These are phyloP conservation scores for Albula glossodonta DNA, from an alignment of 2,113 vertebrate genomes.

Conservation along the genomic window DNA sequence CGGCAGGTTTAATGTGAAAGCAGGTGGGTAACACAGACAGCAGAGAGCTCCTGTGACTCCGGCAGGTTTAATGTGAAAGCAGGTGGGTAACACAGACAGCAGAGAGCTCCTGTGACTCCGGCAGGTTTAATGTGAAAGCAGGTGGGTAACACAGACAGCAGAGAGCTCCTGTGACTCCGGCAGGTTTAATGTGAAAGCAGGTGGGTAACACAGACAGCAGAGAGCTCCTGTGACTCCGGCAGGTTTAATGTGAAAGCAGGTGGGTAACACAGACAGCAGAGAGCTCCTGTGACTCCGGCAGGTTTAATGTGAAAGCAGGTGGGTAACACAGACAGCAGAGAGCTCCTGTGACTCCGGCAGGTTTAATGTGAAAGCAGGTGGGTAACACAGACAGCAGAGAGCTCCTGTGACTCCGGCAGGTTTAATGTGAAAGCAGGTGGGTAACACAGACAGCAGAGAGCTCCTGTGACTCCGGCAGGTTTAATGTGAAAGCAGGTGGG, in stretches of 20 bases:
- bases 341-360: neutral
- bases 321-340: neutral
- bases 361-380: neutral
- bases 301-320: neutral
- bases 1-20: neutral
- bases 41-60: neutral
- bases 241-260: neutral
- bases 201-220: neutral
- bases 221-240: neutral
- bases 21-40: neutral
- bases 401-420: neutral
- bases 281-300: neutral
- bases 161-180: neutral
- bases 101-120: neutral
- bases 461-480: neutral
- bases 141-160: neutral
- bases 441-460: neutral
- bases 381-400: neutral
- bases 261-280: neutral
- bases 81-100: neutral
- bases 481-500: no score
- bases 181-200: neutral
- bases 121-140: neutral
- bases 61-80: neutral
- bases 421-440: neutral